Percentiles rank a stretch among this genome's conserved stretches.
Evolutionary conservation across 2,888 invertebrate genomes (phyloP).

Genomic region (Tenthredo amoena): DNA sequence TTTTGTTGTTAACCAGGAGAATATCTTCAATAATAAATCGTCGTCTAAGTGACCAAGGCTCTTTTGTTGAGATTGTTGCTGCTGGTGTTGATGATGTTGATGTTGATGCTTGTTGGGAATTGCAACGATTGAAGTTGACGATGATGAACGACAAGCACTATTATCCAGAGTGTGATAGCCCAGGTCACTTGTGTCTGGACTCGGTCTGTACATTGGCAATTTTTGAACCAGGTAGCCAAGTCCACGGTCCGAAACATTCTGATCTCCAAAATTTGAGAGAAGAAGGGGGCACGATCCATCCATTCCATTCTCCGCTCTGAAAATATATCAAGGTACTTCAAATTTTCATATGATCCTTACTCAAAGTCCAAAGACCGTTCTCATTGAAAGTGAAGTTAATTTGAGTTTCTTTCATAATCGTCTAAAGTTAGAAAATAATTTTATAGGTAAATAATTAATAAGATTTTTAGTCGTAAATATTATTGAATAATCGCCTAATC

Average conservation of each 20-base stretch:
- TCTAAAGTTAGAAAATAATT: background rate
- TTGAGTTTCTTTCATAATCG: background rate
- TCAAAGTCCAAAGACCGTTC: background rate
- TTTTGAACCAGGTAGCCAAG: conserved; percentile 68
- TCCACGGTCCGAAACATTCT: conserved; percentile 65
- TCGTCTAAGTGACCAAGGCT: conserved; percentile 78
- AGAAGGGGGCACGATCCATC: conserved; percentile 72
- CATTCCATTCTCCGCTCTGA: conserved; percentile 75
- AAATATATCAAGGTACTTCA: background rate
- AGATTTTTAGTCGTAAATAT: background rate
- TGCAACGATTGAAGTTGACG: conserved; percentile 64
- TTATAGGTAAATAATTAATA: background rate
- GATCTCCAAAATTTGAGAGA: conserved; percentile 70
- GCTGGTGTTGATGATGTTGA: conserved; percentile 43
- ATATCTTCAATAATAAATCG: conserved; percentile 85
- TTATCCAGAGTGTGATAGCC: conserved; percentile 75
- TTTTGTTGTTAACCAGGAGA: conserved; percentile 85
- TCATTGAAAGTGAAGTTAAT: background rate
- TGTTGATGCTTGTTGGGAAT: conserved; percentile 55
- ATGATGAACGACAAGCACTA: conserved; percentile 69
- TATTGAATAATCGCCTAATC: background rate
- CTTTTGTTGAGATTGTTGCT: conserved; percentile 61
- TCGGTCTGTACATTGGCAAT: conserved; percentile 67
- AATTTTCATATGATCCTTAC: too few species aligned
- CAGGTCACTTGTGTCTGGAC: conserved; percentile 71